Base-by-base conservation (phyloP, 2,113 vertebrate genomes). In the Callospermophilus lateralis region DNA sequence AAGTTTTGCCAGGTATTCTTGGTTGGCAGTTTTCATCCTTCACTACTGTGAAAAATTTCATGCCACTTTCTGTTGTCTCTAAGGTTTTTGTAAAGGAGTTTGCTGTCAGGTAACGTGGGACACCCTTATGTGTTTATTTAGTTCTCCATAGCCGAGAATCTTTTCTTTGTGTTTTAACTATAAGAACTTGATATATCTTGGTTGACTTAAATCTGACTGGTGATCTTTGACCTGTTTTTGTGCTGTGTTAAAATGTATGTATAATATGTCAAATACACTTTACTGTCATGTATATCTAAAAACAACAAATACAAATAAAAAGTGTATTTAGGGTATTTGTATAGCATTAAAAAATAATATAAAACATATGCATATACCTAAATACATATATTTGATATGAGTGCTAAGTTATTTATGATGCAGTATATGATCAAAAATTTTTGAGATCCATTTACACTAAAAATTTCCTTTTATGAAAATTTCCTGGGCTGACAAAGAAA, bases 391-490 rank as follows among this genome's bases (percentile, higher is more conserved):
- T 32, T 53, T 93, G 94, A 19, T 53, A 78, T 12, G 24, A 28
- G 90, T n/a, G 19, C 28, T 89, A 85, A 93, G 45, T 53, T 73
- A 83, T 81, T 87, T 80, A 84, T 76, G 58, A 90, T 90, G 22
- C 34, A 77, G 1, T 78, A 10, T 55, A 94, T 30, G 51, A 74
- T 83, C 37, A 94, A 55, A 81, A 96, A 84, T 68, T 86, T 53
- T 95, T 28, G 34, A 91, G 55, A 83, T 4, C 13, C 65, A 76
- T 37, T 79, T 70, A 89, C 13, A 84, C 73, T 81, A 79, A 95
- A 94, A 55, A 76, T 39, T 24, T 90, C 30, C n/a, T 91, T 96
- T 92, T 89, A 73, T 95, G 72, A 72, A 63, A 51, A 89, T 58
- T 92, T 9, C 51, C 19, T 67, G 45, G 24, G 72, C 34, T 90